phyloP scores from a whole-genome alignment of 1,140 invertebrate species.

The Nautilus pompilius region DNA sequence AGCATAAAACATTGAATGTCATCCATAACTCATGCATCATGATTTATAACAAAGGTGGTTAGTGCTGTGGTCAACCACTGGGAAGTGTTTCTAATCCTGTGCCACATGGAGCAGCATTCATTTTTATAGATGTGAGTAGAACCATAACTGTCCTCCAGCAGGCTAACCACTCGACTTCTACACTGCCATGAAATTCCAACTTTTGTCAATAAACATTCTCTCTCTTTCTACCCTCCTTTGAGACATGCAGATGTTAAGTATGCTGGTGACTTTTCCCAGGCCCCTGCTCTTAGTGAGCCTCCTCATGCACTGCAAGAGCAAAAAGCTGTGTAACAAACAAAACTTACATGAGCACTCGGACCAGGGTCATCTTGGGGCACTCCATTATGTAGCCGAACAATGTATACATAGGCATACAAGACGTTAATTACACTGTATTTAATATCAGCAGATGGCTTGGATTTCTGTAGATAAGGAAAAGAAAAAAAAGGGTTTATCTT shows the following conservation, averaged over 20 bases:
- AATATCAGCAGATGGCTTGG: slow-evolving; percentile 26
- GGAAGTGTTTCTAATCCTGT: too few species aligned
- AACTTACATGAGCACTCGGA: slow-evolving; percentile 25
- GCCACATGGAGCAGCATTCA: too few species aligned
- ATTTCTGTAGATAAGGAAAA: slow-evolving; percentile 9
- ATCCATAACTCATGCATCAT: too few species aligned
- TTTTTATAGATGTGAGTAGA: too few species aligned
- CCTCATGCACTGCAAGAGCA: neutral
- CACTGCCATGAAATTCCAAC: too few species aligned
- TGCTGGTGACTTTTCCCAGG: neutral
- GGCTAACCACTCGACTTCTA: too few species aligned
- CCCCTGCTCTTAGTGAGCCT: neutral
- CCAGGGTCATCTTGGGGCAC: slow-evolving; percentile 21
- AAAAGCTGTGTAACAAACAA: neutral
- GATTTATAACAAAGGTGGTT: too few species aligned
- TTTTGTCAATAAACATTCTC: too few species aligned
- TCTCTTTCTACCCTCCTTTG: too few species aligned
- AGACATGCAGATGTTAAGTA: neutral
- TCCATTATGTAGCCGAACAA: slow-evolving; percentile 35
- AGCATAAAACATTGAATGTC: neutral
- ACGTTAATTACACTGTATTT: slow-evolving; percentile 30
- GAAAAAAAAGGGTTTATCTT: neutral
- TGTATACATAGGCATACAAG: slow-evolving; percentile 32
- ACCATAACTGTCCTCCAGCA: too few species aligned
- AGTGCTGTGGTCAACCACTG: too few species aligned